Evolutionary conservation across 2,888 invertebrate species (phyloP).

Genomic region (Steinernema hermaphroditum): DNA sequence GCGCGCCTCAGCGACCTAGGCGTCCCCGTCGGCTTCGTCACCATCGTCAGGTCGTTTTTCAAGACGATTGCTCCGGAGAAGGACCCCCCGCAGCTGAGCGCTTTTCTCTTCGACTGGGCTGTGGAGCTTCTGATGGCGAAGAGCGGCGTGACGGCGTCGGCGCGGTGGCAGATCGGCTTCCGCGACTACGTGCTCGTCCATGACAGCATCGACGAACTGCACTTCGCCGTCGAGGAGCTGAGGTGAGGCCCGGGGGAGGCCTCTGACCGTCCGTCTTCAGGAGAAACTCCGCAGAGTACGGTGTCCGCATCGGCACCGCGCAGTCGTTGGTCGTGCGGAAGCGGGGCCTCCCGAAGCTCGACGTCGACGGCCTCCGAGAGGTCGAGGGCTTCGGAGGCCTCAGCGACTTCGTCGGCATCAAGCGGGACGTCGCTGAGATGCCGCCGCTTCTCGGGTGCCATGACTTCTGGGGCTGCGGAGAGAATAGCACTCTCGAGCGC

Average conservation of each 20-base stretch:
- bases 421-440: neutral
- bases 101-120: conserved; percentile 19
- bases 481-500: neutral
- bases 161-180: conserved; percentile 10
- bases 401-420: neutral
- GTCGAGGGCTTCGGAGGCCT: neutral
- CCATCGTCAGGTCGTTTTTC: conserved; percentile 12
- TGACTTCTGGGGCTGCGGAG: neutral
- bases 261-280: neutral
- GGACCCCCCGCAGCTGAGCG: conserved; percentile 19
- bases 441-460: neutral
- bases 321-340: neutral
- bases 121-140: conserved; percentile 2
- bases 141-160: neutral
- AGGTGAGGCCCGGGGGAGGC: too few species aligned
- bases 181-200: conserved; percentile 1
- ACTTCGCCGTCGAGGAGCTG: neutral
- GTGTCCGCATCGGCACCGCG: neutral
- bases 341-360: neutral
- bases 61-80: conserved; percentile 7
- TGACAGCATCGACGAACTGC: neutral
- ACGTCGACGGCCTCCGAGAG: neutral
- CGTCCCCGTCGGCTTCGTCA: conserved; percentile 6
- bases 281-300: neutral
- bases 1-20: conserved; percentile 9